A percentile compares a stretch with the other conserved stretches of the same genome.
Evolutionary conservation across 2,797 vertebrate species (phyloP).

Genomic region (Melanotaenia nigrans): DNA sequence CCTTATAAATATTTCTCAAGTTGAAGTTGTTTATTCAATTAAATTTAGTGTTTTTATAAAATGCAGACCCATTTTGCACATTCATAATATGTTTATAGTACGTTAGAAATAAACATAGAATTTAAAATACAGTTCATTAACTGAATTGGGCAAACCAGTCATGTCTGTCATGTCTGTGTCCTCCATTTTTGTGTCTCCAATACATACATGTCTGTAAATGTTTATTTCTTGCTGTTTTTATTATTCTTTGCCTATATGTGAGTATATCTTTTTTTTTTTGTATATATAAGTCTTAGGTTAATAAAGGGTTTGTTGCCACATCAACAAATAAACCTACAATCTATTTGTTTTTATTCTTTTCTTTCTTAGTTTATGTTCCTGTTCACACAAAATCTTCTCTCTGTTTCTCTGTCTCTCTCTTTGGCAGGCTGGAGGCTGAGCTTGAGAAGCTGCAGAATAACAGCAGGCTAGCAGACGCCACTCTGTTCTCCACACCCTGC

Average conservation of each 20-base stretch:
- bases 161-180: not conserved
- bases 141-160: not conserved
- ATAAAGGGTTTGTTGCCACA: too few relatives aligned
- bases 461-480: conserved; percentile 69
- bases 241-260: not conserved
- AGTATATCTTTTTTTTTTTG: too few relatives aligned
- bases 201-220: not conserved
- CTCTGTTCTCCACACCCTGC: conserved; percentile 82
- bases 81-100: not conserved
- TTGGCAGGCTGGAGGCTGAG: conserved; percentile 81
- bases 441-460: conserved; percentile 84
- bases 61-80: not conserved
- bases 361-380: not conserved
- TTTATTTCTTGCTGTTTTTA: not conserved
- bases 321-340: not conserved
- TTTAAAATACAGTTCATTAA: not conserved
- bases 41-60: not conserved
- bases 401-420: conserved; percentile 3
- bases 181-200: not conserved
- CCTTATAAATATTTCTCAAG: not conserved
- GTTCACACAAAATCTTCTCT: not conserved
- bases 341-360: not conserved
- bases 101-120: not conserved
- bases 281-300: too few relatives aligned
- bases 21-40: not conserved